Conservation (phyloP, 2,888 invertebrate genomes). For the Ophioninae sp. region DNA sequence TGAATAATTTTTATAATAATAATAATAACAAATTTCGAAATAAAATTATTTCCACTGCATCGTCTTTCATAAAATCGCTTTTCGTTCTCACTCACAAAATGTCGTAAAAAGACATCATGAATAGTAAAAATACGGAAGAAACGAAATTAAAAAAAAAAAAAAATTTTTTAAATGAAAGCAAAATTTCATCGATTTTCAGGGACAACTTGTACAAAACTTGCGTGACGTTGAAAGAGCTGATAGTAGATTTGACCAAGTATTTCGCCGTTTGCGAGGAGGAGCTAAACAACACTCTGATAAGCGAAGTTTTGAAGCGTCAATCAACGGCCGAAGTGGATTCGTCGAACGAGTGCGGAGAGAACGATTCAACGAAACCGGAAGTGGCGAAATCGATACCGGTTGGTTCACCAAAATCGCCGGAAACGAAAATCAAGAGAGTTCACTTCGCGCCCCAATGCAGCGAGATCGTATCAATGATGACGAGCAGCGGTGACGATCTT, state of each 20-base stretch:
- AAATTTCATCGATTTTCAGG: constrained; percentile 77
- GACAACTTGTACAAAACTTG: constrained; percentile 87
- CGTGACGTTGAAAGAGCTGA: constrained; percentile 85
- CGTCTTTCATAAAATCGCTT: no score
- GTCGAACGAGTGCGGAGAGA: constrained; percentile 64
- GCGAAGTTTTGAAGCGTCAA: constrained; percentile 83
- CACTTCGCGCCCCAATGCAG: constrained; percentile 87
- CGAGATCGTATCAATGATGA: constrained; percentile 81
- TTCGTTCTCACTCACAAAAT: no score
- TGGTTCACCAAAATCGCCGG: constrained; percentile 64
- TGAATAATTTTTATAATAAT: no score
- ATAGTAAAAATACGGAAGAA: no score
- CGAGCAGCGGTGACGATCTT: constrained; percentile 84
- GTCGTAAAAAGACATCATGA: no score
- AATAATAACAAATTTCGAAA: no score
- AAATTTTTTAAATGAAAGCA: neutral
- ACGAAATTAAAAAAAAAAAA: no score
- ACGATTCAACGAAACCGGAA: constrained; percentile 46
- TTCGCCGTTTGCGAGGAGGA: constrained; percentile 90
- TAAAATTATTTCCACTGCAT: no score
- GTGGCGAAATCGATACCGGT: constrained; percentile 39
- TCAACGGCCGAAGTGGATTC: constrained; percentile 26
- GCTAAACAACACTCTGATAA: constrained; percentile 88
- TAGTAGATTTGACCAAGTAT: constrained; percentile 88
- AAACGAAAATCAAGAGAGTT: constrained; percentile 82